Evolutionary conservation across 2,888 invertebrate genomes (phyloP).

Genomic region (Asteroscopus sphinx): DNA sequence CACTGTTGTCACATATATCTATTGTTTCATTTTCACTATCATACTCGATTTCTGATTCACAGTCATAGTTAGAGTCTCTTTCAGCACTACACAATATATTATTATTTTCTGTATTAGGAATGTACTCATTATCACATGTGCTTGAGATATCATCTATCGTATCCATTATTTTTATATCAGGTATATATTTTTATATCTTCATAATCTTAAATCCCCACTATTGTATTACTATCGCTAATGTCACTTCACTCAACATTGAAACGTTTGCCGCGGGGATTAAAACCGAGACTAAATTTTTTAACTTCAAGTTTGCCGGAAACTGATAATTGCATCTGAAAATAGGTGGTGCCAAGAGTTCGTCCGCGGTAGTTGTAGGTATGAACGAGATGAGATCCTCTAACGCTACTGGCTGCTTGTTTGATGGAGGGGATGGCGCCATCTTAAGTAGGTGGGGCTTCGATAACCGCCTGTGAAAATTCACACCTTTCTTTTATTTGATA

Average conservation of each 20-base stretch:
- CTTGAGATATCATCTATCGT: constrained; percentile 81
- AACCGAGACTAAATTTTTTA: constrained; percentile 67
- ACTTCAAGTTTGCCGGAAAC: constrained; percentile 67
- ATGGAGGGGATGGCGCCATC: constrained; percentile 86
- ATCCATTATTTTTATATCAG: constrained; percentile 68
- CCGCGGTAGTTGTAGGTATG: constrained; percentile 82
- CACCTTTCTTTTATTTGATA: constrained; percentile 90
- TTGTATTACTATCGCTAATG: constrained; percentile 7
- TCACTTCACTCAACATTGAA: constrained; percentile 43
- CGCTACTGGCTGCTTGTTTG: constrained; percentile 79
- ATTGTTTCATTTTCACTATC: constrained; percentile 87
- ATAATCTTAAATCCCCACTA: constrained; percentile 21
- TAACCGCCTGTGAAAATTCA: constrained; percentile 87
- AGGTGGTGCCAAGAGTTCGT: constrained; percentile 79
- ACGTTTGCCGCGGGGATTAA: constrained; percentile 47
- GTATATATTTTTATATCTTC: constrained; percentile 28
- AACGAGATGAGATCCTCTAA: constrained; percentile 73
- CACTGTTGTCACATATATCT: constrained; percentile 86
- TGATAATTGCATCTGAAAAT: constrained; percentile 88
- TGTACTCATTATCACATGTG: constrained; percentile 79
- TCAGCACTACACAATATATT: constrained; percentile 60
- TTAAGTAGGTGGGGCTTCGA: constrained; percentile 84
- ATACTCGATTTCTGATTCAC: constrained; percentile 78
- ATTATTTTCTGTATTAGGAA: constrained; percentile 55
- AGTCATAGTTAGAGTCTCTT: constrained; percentile 69